Evolutionary conservation across 2,888 invertebrate genomes (phyloP).

Genomic region (Arctia plantaginis): DNA sequence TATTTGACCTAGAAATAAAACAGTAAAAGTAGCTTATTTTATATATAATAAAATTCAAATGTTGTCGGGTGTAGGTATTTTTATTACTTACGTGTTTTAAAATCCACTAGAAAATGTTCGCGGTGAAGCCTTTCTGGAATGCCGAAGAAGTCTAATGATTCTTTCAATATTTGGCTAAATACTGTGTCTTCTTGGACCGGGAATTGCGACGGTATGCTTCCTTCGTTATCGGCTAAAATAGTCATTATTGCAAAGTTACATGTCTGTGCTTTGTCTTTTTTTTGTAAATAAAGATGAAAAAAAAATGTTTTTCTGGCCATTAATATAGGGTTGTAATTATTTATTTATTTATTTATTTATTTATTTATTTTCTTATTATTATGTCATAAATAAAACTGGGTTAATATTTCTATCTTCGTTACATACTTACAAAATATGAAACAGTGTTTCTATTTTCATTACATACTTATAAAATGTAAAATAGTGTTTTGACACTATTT

Average conservation of each 20-base stretch:
- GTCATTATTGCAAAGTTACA: constrained; percentile 4
- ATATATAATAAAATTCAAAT: background rate
- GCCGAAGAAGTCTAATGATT: constrained; percentile 98
- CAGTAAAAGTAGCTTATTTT: background rate
- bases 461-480: too few species aligned
- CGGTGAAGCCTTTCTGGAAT: constrained; percentile 96
- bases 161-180: constrained; percentile 97
- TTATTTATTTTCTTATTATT: too few species aligned
- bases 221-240: constrained; percentile 91
- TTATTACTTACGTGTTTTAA: constrained; percentile 95
- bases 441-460: too few species aligned
- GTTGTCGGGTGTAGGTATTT: background rate
- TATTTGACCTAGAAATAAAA: constrained; percentile 92
- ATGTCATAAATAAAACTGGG: too few species aligned
- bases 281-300: background rate
- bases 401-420: too few species aligned
- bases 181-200: constrained; percentile 99
- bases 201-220: constrained; percentile 99
- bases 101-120: constrained; percentile 98
- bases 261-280: background rate
- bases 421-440: too few species aligned
- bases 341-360: too few species aligned
- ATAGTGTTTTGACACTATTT: too few species aligned
- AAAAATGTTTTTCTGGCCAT: too few species aligned
- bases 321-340: too few species aligned